Evolutionary conservation across 2,113 vertebrate species (phyloP), one percentile per base, ranked within the genome.

Genomic region (Notothenia coriiceps): DNA sequence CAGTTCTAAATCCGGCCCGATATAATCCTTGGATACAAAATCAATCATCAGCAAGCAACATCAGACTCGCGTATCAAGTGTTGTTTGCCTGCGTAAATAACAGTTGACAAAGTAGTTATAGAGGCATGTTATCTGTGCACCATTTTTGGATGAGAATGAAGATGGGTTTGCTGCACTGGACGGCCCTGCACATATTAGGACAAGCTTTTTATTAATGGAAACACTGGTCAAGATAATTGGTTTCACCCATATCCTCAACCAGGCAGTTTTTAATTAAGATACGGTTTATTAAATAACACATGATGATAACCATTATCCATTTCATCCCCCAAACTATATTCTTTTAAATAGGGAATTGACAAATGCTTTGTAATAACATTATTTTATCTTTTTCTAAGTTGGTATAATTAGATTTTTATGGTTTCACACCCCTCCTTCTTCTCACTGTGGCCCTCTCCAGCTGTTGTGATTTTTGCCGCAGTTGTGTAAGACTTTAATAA

Each of bases 21-120:
- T 83, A 5, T 86, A 84, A 87, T 84, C 80, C 75, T 10, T 11
- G 40, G 47, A 40, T 75, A n/a, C 44, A 59, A 18, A 70, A 63
- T 77, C 74, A 56, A 15, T 79, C 79, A 66, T 35, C 76, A 68
- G 64, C 47, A 61, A 52, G 35, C 18, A 9, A 6, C 76, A 77
- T 15, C 40, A 70, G 43, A 69, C 14, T 4, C 9, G 40, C 2
- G 0, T 47, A 44, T 54, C 62, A 49, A 11, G 50, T 70, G 52
- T 35, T 75, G 54, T 79, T 65, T 74, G 1, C 33, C 44, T 40
- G 17, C 2, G 17, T 62, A 10, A 35, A 40, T 56, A 63, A 50
- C 62, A 59, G 67, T 14, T 62, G 68, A 59, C 1, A 0, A 6
- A 15, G 33, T 15, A 15, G 15, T 29, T 33, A 40, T 25, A 5